Base-by-base conservation (phyloP, 30 jellyfish, hydroid and myxozoan genomes). In the Cassiopea andromeda region DNA sequence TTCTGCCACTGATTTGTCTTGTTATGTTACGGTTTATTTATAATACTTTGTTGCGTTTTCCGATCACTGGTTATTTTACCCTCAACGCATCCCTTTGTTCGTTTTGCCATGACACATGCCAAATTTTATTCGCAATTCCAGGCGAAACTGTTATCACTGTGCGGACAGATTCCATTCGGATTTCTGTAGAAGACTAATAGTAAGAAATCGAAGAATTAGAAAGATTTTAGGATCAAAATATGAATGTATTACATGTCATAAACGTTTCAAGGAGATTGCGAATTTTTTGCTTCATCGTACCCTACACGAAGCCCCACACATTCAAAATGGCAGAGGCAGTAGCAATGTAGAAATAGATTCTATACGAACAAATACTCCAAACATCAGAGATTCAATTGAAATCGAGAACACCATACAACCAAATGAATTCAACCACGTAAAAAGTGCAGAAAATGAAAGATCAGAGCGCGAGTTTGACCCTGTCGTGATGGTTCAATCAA, bases 231-330 rank as follows among this genome's bases (percentile, higher is more conserved):
- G 87, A 7, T 87, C 94, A 14, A 87, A 87, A 87, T 77, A 60
- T 61, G 89, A 87, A 77, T 87, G 94, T 76, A 74, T 77, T 7
- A 87, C 94, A 48, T 87, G 94, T 54, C 94, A 75, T 43, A 87
- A 87, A 76, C 79, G 79, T 48, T 87, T 87, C 78, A 87, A 87
- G 60, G 94, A 80, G 81, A 87, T 87, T 49, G 94, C 94, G 76
- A 87, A 87, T 77, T 87, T 75, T 48, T 74, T 87, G 85, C 85
- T 75, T 75, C 94, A 87, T 69, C 94, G 94, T 17, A 78, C 94
- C 89, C 94, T 75, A 18, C 94, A 87, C 89, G 94, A 87, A 76
- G 82, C 48, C 89, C 94, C 94, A 75, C 89, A 87, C 59, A 60
- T 44, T 60, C 85, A 69, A 84, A 72, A 84, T 84, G 92, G 85